Conservation (phyloP, 1,140 invertebrate genomes). For the Drosophila kurseongensis region DNA sequence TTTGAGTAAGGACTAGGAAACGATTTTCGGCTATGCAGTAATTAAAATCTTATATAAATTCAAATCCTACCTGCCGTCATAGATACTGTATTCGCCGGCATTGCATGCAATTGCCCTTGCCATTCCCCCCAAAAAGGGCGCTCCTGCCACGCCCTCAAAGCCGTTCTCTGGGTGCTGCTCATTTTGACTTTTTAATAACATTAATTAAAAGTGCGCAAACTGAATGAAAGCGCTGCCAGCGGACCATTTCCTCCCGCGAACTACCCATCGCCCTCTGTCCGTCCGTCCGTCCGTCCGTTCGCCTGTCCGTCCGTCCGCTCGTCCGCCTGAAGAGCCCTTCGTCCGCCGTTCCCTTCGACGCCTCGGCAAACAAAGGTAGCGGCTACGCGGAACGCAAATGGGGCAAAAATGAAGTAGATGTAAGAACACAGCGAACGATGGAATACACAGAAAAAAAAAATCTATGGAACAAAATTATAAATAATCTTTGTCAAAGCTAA, state of each 20-base stretch:
- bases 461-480: no score
- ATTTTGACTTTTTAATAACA: constrained; percentile 66
- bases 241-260: not conserved
- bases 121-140: not conserved
- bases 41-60: not conserved
- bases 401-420: constrained; percentile 12
- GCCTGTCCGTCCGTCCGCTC: not conserved
- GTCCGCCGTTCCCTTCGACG: not conserved
- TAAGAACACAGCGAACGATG: not conserved
- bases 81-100: not conserved
- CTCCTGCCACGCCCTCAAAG: not conserved
- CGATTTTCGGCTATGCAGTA: not conserved
- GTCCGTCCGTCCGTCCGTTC: not conserved
- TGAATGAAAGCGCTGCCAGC: constrained; percentile 29
- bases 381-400: constrained; percentile 30
- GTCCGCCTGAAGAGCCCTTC: constrained; percentile 3
- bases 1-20: no score
- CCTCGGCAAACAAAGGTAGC: constrained; percentile 56
- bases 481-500: no score
- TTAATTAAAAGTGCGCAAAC: constrained; percentile 60
- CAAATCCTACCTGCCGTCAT: not conserved
- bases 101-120: not conserved
- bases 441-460: not conserved
- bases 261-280: constrained; percentile 1
- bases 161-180: constrained; percentile 30